These are phyloP conservation scores for Uropetala carovei DNA, from an alignment of 2,888 invertebrate genomes.

Conservation along the genomic window DNA sequence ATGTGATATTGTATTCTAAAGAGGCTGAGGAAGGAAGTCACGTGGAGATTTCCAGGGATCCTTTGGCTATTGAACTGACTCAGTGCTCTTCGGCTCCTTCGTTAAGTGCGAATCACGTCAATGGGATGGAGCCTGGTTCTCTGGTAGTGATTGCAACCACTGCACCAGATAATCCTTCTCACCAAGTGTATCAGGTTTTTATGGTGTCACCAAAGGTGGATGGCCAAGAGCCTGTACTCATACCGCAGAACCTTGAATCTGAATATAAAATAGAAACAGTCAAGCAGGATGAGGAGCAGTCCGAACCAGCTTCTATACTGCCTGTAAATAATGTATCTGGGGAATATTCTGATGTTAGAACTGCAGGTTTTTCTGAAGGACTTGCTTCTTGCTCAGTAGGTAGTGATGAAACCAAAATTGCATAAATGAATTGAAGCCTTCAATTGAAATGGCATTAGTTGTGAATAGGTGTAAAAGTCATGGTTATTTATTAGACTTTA, in stretches of 20 bases:
- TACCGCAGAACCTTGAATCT: slow-evolving; percentile 18
- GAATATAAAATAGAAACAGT: background rate
- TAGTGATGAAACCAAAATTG: background rate
- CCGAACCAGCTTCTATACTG: background rate
- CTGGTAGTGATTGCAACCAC: slow-evolving; percentile 76
- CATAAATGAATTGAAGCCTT: no score
- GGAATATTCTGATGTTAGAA: background rate
- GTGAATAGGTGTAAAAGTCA: no score
- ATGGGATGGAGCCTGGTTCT: slow-evolving; percentile 75
- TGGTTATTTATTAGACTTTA: no score
- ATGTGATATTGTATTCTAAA: background rate
- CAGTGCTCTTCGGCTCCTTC: background rate
- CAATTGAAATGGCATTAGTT: no score
- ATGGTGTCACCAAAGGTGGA: slow-evolving; percentile 75
- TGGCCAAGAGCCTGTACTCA: background rate
- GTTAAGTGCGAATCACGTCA: slow-evolving; percentile 7
- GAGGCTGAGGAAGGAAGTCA: background rate
- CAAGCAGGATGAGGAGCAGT: background rate
- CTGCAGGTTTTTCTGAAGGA: background rate
- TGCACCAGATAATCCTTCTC: slow-evolving; percentile 74
- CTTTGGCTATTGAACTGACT: background rate
- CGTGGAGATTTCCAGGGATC: background rate
- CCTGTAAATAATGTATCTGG: background rate
- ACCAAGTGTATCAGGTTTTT: slow-evolving; percentile 75
- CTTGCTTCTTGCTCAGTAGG: background rate